A percentile compares a stretch with the other conserved stretches of the same genome.
Evolutionary conservation across 2,888 invertebrate species (phyloP).

Genomic region (Dorcus parallelipipedus): DNA sequence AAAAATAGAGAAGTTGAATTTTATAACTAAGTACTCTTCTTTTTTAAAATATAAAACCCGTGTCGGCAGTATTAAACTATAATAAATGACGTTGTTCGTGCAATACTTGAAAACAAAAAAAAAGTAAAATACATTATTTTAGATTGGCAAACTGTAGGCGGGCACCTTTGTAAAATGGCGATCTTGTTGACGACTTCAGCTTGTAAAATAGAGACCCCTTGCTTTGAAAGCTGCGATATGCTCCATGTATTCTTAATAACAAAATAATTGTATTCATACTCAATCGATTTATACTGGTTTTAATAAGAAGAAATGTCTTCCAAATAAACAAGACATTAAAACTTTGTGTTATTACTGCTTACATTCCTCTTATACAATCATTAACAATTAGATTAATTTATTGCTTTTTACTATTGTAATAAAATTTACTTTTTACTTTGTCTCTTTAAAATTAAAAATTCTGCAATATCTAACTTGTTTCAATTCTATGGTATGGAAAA

Average conservation of each 20-base stretch:
- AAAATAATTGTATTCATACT: conserved; percentile 46
- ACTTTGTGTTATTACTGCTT: conserved; percentile 10
- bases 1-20: conserved; percentile 26
- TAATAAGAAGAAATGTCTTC: conserved; percentile 50
- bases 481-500: background rate
- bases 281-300: conserved; percentile 50
- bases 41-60: conserved; percentile 19
- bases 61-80: conserved; percentile 20
- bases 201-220: conserved; percentile 36
- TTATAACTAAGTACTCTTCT: conserved; percentile 15
- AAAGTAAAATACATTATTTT: background rate
- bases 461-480: background rate
- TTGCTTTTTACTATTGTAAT: too few relatives aligned
- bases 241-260: conserved; percentile 37
- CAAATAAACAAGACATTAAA: conserved; percentile 50
- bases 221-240: conserved; percentile 33
- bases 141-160: conserved; percentile 3
- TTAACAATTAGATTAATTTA: too few relatives aligned
- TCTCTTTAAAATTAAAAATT: background rate
- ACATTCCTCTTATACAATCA: too few relatives aligned
- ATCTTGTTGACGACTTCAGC: conserved; percentile 15
- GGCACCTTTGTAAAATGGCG: conserved; percentile 8
- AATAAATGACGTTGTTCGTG: conserved; percentile 13
- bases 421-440: background rate
- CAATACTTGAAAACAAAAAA: conserved; percentile 6